Evolutionary conservation across 2,888 invertebrate genomes (phyloP).

Genomic region (Balanococcus diminutus): DNA sequence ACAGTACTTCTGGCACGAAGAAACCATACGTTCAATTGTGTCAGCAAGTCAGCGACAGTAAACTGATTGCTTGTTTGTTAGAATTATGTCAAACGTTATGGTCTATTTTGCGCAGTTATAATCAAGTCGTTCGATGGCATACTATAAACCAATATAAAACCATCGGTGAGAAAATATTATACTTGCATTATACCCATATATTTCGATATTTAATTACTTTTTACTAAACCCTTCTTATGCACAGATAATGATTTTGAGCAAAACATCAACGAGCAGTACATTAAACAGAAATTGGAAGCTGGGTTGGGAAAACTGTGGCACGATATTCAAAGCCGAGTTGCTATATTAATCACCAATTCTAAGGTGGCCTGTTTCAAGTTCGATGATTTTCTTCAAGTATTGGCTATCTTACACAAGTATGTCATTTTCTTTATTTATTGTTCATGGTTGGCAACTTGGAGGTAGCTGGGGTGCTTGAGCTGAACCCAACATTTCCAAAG

Average conservation of each 20-base stretch:
- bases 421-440: not conserved
- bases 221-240: not conserved
- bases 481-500: no score
- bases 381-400: slow-evolving; percentile 90
- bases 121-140: slow-evolving; percentile 80
- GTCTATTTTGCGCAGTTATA: slow-evolving; percentile 79
- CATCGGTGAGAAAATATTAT: not conserved
- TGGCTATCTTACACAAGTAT: slow-evolving; percentile 82
- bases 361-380: slow-evolving; percentile 87
- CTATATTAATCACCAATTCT: slow-evolving; percentile 76
- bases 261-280: slow-evolving; percentile 76
- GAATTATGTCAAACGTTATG: slow-evolving; percentile 88
- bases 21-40: slow-evolving; percentile 85
- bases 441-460: no score
- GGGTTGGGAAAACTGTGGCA: slow-evolving; percentile 89
- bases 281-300: slow-evolving; percentile 85
- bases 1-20: slow-evolving; percentile 64
- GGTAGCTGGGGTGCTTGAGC: no score
- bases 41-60: slow-evolving; percentile 67
- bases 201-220: slow-evolving; percentile 3
- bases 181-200: not conserved
- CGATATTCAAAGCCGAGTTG: slow-evolving; percentile 90
- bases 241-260: slow-evolving; percentile 66
- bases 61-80: slow-evolving; percentile 76
- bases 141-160: slow-evolving; percentile 61